Conservation (phyloP, 2,888 invertebrate genomes). For the Strigamia maritima region DNA sequence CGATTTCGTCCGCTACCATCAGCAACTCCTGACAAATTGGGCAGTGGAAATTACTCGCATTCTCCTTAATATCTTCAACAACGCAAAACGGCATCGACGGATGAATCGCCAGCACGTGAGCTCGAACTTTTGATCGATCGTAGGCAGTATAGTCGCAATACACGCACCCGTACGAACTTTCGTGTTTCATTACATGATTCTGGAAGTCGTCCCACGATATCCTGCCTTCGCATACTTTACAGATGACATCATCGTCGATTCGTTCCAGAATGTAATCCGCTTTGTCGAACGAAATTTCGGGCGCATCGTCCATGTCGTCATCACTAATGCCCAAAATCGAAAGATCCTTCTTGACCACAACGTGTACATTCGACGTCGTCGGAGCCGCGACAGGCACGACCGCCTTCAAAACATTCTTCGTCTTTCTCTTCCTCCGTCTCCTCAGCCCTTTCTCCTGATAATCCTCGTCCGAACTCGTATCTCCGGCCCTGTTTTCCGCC, state of each 20-base stretch:
- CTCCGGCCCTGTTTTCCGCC: slow-evolving; percentile 41
- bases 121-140: slow-evolving; percentile 44
- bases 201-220: slow-evolving; percentile 43
- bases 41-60: slow-evolving; percentile 31
- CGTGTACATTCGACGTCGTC: not conserved
- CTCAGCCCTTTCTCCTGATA: slow-evolving; percentile 42
- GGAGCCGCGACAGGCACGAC: slow-evolving; percentile 38
- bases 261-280: slow-evolving; percentile 22
- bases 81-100: slow-evolving; percentile 40
- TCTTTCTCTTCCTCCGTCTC: slow-evolving; percentile 35
- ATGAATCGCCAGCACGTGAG: slow-evolving; percentile 43
- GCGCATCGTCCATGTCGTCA: not conserved
- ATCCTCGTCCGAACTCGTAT: slow-evolving; percentile 42
- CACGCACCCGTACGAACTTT: slow-evolving; percentile 45
- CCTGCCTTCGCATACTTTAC: slow-evolving; percentile 42
- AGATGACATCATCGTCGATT: slow-evolving; percentile 38
- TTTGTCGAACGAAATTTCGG: not conserved
- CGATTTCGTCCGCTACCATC: slow-evolving; percentile 34
- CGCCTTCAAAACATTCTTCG: slow-evolving; percentile 38
- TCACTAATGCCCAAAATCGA: not conserved
- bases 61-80: slow-evolving; percentile 37
- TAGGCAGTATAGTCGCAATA: slow-evolving; percentile 44
- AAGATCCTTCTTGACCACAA: not conserved
- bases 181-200: slow-evolving; percentile 45
- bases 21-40: slow-evolving; percentile 39